Conservation (phyloP, 2,797 vertebrate genomes). For the Brachyrhaphis roseni region DNA sequence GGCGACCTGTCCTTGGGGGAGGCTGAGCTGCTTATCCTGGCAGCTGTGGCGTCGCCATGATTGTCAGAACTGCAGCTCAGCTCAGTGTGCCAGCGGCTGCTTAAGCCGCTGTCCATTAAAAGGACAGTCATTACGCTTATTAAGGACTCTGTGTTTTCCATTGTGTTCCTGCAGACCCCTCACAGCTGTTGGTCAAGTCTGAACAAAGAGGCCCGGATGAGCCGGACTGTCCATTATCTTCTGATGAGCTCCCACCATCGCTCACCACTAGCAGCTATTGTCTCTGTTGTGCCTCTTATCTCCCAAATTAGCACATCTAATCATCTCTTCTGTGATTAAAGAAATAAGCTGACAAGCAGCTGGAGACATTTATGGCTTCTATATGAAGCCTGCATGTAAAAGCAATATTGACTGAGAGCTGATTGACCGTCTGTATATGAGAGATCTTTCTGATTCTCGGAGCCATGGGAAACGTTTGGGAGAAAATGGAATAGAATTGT, state of each 20-base stretch:
- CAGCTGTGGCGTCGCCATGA: slow-evolving; percentile 31
- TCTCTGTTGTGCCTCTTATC: slow-evolving; percentile 12
- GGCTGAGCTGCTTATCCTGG: slow-evolving; percentile 36
- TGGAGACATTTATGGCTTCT: slow-evolving; percentile 11
- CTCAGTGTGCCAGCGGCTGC: slow-evolving; percentile 29
- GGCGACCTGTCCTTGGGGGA: slow-evolving; percentile 9
- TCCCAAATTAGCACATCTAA: slow-evolving; percentile 13
- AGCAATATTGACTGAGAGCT: neutral
- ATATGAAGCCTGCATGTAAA: neutral
- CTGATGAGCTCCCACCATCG: slow-evolving; percentile 26
- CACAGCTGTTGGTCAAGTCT: slow-evolving; percentile 47
- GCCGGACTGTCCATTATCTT: slow-evolving; percentile 31
- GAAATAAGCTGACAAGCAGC: slow-evolving; percentile 12
- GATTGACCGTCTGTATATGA: neutral
- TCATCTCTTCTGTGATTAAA: slow-evolving; percentile 8
- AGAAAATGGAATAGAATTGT: neutral
- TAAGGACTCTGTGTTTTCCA: slow-evolving; percentile 39
- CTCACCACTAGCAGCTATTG: slow-evolving; percentile 6
- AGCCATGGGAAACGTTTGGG: neutral
- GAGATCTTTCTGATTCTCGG: neutral
- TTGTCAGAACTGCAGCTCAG: slow-evolving; percentile 14
- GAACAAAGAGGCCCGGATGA: slow-evolving; percentile 33
- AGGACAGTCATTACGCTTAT: slow-evolving; percentile 38
- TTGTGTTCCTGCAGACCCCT: slow-evolving; percentile 37
- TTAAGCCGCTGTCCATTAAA: slow-evolving; percentile 45